Evolutionary conservation across 2,888 invertebrate genomes (phyloP).

Genomic region (Trachelus stipa): DNA sequence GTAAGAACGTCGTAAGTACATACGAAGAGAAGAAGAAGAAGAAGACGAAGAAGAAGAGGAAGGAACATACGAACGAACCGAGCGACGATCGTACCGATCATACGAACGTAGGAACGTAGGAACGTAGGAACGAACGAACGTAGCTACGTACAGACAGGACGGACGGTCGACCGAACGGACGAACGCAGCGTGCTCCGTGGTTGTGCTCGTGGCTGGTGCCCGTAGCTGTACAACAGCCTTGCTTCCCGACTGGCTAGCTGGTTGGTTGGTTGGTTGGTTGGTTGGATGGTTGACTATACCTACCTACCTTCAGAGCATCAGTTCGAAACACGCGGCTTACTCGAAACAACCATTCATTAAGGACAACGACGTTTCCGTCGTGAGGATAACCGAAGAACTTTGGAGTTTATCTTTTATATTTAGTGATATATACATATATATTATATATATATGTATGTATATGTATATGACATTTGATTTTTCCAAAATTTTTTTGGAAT

Average conservation of each 20-base stretch:
- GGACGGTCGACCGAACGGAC: constrained; percentile 19
- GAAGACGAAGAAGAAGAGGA: constrained; percentile 3
- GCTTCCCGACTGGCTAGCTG: constrained; percentile 32
- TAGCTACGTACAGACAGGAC: constrained; percentile 12
- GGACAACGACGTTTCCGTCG: constrained; percentile 41
- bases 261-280: constrained; percentile 28
- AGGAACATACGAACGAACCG: constrained; percentile 35
- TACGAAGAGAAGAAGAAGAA: neutral
- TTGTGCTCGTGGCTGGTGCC: constrained; percentile 24
- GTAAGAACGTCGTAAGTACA: neutral
- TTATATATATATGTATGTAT: neutral
- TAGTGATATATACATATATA: neutral
- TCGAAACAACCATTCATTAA: constrained; percentile 62
- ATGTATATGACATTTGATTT: neutral
- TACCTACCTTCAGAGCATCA: constrained; percentile 58
- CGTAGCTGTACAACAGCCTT: constrained; percentile 48
- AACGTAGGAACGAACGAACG: constrained; percentile 19
- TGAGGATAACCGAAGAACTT: constrained; percentile 16
- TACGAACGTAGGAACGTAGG: constrained; percentile 26
- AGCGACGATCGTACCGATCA: constrained; percentile 16
- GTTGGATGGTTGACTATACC: constrained; percentile 47
- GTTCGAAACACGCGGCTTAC: constrained; percentile 64
- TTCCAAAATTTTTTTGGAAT: neutral
- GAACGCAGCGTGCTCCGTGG: constrained; percentile 17
- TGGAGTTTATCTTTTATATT: neutral